Conservation (phyloP, 2,113 vertebrate species). For the Notarius quadriscutis region DNA sequence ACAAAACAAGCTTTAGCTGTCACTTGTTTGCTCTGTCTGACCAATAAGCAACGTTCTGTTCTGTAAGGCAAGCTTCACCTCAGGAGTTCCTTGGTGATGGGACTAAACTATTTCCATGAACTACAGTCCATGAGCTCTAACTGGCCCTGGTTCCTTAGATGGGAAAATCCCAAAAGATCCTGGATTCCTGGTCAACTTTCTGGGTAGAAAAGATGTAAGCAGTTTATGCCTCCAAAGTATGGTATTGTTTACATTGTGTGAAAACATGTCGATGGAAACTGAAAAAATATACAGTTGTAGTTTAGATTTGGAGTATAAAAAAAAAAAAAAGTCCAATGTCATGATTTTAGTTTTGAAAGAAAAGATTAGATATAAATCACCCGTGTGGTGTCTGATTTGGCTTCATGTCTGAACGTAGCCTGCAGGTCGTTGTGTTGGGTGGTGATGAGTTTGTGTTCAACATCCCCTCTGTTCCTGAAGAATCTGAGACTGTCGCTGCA, state of each 20-base stretch:
- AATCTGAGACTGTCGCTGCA: neutral
- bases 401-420: neutral
- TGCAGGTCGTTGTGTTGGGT: slow-evolving; percentile 5
- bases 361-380: neutral
- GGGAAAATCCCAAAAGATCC: neutral
- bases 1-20: neutral
- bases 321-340: no score
- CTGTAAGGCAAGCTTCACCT: neutral
- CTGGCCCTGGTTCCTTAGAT: neutral
- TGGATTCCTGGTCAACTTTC: neutral
- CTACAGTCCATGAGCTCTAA: neutral
- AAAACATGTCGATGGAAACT: neutral
- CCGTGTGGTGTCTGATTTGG: neutral
- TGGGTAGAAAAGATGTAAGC: neutral
- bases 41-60: neutral
- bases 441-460: neutral
- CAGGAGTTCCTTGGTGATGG: neutral
- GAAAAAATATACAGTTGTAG: neutral
- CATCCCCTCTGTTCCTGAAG: neutral
- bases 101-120: neutral
- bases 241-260: neutral
- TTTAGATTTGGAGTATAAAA: neutral
- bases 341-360: neutral
- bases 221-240: neutral
- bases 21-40: neutral